phyloP scores from a whole-genome alignment of 1,140 invertebrate genomes.

The Episyrphus balteatus region DNA sequence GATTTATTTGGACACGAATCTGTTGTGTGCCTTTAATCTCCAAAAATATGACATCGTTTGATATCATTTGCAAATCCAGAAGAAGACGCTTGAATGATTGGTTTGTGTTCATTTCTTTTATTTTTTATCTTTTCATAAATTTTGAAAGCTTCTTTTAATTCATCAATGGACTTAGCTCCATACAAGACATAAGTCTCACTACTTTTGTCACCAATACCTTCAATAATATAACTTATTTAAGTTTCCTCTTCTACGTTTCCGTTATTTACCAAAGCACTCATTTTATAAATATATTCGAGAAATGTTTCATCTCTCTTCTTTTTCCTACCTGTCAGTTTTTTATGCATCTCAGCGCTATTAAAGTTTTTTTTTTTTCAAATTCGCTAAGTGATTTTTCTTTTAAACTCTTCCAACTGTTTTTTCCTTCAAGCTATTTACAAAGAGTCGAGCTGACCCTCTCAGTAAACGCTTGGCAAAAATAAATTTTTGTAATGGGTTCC shows the following conservation, averaged over 20 bases:
- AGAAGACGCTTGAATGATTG: background rate
- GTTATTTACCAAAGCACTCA: constrained; percentile 1
- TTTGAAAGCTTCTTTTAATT: constrained; percentile 6
- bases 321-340: constrained; percentile 1
- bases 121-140: constrained; percentile 1
- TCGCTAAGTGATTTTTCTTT: too few relatives aligned
- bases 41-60: constrained; percentile 3
- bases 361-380: background rate
- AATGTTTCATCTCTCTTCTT: constrained; percentile 3
- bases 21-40: constrained; percentile 1
- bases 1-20: background rate
- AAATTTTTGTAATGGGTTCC: too few relatives aligned
- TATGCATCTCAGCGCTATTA: constrained; percentile 6
- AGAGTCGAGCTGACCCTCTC: too few relatives aligned
- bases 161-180: constrained; percentile 3
- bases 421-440: too few relatives aligned
- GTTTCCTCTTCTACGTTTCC: background rate
- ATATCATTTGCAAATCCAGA: background rate
- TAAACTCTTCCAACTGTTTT: too few relatives aligned
- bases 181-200: constrained; percentile 5
- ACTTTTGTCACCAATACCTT: constrained; percentile 1
- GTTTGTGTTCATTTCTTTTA: background rate
- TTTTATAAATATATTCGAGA: constrained; percentile 6
- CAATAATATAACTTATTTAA: constrained; percentile 3
- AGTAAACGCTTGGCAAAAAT: too few relatives aligned